Evolutionary conservation across 2,888 invertebrate genomes (phyloP), one percentile per base, ranked within the genome.

Genomic region (Suillia variegata): DNA sequence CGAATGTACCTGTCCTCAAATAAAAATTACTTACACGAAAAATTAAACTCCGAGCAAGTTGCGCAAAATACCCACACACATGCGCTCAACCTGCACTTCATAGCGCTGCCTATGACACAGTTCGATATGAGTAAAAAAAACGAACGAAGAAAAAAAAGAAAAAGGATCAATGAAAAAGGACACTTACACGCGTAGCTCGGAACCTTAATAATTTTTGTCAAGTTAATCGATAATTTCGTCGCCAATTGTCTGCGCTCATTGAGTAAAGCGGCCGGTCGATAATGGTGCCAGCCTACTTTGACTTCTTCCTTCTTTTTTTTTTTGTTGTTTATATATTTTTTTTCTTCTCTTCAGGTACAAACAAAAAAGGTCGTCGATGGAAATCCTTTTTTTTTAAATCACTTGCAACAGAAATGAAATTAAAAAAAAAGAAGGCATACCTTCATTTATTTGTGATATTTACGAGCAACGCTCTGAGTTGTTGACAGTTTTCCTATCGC

Each of bases 401-500:
- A 4, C 12, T 38, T n/a, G 38, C 38, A n/a, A n/a, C 38, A 18
- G 6, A 45, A 45, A 13, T 17, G 18, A 45, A 20, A 45, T 45
- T 45, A 45, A 45, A 45, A 45, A 18, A 17, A 45, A 17, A 45
- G 17, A 45, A 45, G 18, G 18, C 17, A 20, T 8, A 38, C 4
- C 38, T 13, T 13, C 50, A 24, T 50, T 50, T n/a, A 50, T 50
- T 50, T 24, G 17, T 13, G 24, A 31, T 24, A 50, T 50, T 50
- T 50, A 50, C 24, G 21, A n/a, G 24, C 31, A 12, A 10, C n/a
- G 3, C 50, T 31, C 13, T 22, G 31, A 31, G 31, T 31, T 50
- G 50, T 26, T 50, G 50, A 50, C 50, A 50, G 13, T 50, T 50
- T 48, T 48, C 20, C 18, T 48, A 48, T 48, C 48, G 17, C 4